Evolutionary conservation across 2,113 vertebrate genomes (phyloP).

Genomic region (Oncorhynchus nerka): DNA sequence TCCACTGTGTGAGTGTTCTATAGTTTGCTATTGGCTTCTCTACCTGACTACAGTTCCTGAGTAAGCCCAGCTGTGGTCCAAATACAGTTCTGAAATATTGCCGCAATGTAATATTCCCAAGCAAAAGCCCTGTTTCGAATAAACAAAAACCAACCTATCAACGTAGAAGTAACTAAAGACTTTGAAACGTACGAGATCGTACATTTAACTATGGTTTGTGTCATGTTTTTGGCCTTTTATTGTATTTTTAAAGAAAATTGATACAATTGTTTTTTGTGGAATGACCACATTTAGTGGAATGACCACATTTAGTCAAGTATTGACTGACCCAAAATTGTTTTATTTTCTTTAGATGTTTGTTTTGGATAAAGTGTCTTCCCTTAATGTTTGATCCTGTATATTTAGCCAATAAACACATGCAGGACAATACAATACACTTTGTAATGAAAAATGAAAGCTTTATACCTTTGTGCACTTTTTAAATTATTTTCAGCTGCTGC

Average conservation of each 20-base stretch:
- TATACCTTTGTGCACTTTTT: neutral
- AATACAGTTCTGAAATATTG: neutral
- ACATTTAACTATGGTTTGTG: neutral
- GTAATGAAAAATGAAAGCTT: neutral
- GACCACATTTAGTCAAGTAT: neutral
- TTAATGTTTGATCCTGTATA: slow-evolving; percentile 16
- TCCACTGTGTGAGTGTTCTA: neutral
- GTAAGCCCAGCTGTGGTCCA: neutral
- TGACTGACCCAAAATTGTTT: neutral
- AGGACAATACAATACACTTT: slow-evolving; percentile 4
- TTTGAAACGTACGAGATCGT: neutral
- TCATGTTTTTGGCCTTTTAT: neutral
- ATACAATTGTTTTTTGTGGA: neutral
- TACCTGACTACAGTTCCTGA: neutral
- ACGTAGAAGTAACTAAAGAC: neutral
- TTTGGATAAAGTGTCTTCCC: neutral
- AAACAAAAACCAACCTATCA: neutral
- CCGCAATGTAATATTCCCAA: slow-evolving; percentile 1
- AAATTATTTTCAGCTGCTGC: neutral
- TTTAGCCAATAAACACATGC: slow-evolving; percentile 2
- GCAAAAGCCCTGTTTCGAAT: slow-evolving; percentile 13
- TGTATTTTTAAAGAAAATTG: neutral
- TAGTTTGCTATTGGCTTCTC: neutral
- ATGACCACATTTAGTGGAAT: neutral
- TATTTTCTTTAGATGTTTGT: neutral